Percentiles rank a stretch among this genome's conserved stretches.
Evolutionary conservation across 2,797 vertebrate species (phyloP).

Genomic region (Crenichthys baileyi): DNA sequence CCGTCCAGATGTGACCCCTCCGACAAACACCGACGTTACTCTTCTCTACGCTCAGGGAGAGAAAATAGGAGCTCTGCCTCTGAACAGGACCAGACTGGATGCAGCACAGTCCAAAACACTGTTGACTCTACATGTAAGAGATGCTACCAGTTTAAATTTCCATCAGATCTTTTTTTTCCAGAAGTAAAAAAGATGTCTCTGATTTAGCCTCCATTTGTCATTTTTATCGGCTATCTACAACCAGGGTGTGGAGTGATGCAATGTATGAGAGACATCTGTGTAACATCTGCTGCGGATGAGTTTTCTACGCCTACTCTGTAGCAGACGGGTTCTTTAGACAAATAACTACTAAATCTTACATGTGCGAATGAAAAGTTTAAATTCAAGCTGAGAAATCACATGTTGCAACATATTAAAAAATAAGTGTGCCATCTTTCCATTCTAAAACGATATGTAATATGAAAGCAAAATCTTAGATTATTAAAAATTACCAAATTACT

Average conservation of each 20-base stretch:
- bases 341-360: background rate
- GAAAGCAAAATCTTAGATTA: background rate
- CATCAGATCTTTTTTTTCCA: background rate
- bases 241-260: background rate
- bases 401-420: background rate
- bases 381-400: background rate
- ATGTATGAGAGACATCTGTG: slow-evolving; percentile 1
- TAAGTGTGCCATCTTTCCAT: background rate
- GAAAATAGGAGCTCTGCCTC: slow-evolving; percentile 91
- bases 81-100: slow-evolving; percentile 88
- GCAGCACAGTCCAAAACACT: slow-evolving; percentile 85
- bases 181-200: background rate
- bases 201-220: background rate
- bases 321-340: background rate
- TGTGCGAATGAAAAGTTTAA: background rate
- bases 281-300: background rate
- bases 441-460: background rate
- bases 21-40: slow-evolving; percentile 78
- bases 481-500: no score
- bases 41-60: slow-evolving; percentile 96
- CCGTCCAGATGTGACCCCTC: slow-evolving; percentile 86
- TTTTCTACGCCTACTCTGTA: background rate
- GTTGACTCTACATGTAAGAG: slow-evolving; percentile 89
- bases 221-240: background rate
- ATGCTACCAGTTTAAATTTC: background rate